These are phyloP conservation scores for Micromys minutus DNA, from an alignment of 2,113 vertebrate genomes.

Conservation along the genomic window DNA sequence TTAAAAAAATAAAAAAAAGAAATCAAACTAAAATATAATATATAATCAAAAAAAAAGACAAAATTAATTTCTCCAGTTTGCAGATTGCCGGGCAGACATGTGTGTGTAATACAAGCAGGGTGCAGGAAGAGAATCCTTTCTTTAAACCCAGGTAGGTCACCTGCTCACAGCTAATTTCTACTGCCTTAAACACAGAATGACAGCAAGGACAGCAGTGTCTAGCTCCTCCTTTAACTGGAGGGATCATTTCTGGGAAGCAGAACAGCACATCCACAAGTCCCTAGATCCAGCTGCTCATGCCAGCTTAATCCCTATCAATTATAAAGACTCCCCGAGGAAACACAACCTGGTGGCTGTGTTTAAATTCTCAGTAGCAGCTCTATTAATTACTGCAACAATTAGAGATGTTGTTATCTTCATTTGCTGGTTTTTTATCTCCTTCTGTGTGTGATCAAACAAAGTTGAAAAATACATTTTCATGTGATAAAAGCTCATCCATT, in stretches of 20 bases:
- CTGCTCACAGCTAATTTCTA: not conserved
- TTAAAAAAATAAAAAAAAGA: too few relatives aligned
- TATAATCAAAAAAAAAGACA: not conserved
- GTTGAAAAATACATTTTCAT: not conserved
- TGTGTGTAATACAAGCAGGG: not conserved
- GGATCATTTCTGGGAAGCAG: not conserved
- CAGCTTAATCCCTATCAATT: not conserved
- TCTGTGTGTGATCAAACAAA: not conserved
- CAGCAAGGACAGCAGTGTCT: not conserved
- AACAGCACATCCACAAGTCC: not conserved
- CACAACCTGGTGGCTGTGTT: not conserved
- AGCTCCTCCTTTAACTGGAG: not conserved
- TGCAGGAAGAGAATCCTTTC: not conserved
- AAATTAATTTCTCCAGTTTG: not conserved
- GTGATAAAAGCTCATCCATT: not conserved
- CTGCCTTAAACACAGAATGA: not conserved
- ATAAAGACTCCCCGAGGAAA: not conserved
- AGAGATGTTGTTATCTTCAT: not conserved
- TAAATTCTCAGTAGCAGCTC: not conserved
- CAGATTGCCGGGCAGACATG: not conserved
- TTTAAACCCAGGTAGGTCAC: not conserved
- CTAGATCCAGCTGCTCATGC: not conserved
- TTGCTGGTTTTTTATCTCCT: conserved; percentile 2
- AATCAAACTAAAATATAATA: too few relatives aligned
- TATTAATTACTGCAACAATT: conserved; percentile 24